Evolutionary conservation across 1,140 invertebrate species (phyloP).

Genomic region (Theocolax elegans): DNA sequence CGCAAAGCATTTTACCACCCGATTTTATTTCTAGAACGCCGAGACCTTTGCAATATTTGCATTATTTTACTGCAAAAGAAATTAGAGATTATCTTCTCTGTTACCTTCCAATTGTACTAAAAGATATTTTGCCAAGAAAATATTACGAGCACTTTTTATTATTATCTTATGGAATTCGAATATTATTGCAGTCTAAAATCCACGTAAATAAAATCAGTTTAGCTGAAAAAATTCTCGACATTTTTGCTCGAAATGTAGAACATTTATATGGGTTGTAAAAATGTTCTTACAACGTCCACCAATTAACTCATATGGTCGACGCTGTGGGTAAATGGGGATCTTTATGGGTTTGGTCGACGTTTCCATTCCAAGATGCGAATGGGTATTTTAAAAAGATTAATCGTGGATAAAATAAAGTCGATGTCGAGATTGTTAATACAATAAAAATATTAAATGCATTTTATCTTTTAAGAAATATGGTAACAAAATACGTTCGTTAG

Average conservation of each 20-base stretch:
- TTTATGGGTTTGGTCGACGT: constrained; percentile 27
- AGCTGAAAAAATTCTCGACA: constrained; percentile 12
- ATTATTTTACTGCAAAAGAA: constrained; percentile 30
- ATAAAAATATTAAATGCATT: no score
- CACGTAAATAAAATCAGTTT: constrained; percentile 6
- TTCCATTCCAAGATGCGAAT: constrained; percentile 34
- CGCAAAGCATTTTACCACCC: constrained; percentile 15
- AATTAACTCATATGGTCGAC: constrained; percentile 16
- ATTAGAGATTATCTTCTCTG: constrained; percentile 26
- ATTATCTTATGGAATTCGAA: constrained; percentile 7
- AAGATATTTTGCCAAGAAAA: constrained; percentile 13
- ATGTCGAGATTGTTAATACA: no score
- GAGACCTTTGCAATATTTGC: constrained; percentile 12
- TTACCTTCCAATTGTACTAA: constrained; percentile 28
- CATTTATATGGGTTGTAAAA: constrained; percentile 29
- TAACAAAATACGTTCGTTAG: not conserved
- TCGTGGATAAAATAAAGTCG: constrained; percentile 26
- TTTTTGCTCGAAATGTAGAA: constrained; percentile 17
- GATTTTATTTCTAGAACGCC: constrained; percentile 25
- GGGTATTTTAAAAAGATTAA: constrained; percentile 23
- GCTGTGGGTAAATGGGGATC: constrained; percentile 30
- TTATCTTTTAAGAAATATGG: constrained; percentile 17
- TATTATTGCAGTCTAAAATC: constrained; percentile 33
- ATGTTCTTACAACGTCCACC: constrained; percentile 37
- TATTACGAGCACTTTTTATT: no score